Evolutionary conservation across 2,888 invertebrate genomes (phyloP), one percentile per base, ranked within the genome.

Genomic region (Ichneumoninae sp.): DNA sequence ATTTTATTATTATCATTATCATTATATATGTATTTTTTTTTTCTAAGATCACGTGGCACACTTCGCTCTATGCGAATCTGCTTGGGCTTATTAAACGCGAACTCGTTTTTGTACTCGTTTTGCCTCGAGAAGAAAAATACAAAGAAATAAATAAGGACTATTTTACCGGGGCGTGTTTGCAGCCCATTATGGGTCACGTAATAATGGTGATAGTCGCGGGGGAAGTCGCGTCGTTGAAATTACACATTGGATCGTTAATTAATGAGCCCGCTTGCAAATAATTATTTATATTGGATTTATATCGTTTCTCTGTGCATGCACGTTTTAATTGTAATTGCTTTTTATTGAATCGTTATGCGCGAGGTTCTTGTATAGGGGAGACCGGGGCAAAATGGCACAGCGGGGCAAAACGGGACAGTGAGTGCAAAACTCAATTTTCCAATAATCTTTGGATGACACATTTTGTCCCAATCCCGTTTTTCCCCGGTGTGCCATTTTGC

Each of bases 41-140:
- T 30, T 85, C 83, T 85, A 75, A 76, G 83, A 85, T 86, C 85
- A 83, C 83, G 73, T 71, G 80, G 83, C 74, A 83, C 77, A 83
- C 83, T 83, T 73, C 50, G 50, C 63, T 71, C n/a, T 74, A 16
- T 52, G 54, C 40, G 68, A 54, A 33, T 30, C 30, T 16, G 30
- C 60, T 52, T n/a, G 60, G 6, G 26, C 16, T 33, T 63, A 63
- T 63, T 44, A 33, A 63, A 63, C 1, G 33, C 33, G 60, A 63
- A 63, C 60, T 63, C 60, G 60, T 70, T 70, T 47, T 54, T 8
- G n/a, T 47, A 30, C 60, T 30, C 30, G 4, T 33, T 33, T 26
- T 13, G 26, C 6, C n/a, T 26, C 57, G 7, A 3, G 13, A 30
- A 26, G 6, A 60, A 26, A 57, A 13, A 57, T 5, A 30, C 5